These are phyloP conservation scores for Brachypteracias leptosomus DNA, from an alignment of 2,113 vertebrate genomes.

Conservation along the genomic window DNA sequence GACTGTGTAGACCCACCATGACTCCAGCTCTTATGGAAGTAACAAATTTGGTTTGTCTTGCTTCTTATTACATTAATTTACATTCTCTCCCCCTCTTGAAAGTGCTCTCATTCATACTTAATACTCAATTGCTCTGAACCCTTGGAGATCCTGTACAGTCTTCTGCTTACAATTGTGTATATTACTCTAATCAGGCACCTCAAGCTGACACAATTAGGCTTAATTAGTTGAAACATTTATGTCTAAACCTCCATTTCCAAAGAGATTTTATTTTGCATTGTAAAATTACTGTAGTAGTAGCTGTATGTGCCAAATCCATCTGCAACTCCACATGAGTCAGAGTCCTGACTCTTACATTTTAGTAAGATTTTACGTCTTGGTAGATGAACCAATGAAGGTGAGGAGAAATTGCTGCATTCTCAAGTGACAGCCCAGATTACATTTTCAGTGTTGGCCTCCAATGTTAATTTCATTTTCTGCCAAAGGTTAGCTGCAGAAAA, in stretches of 20 bases:
- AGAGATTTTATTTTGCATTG: constrained; percentile 35
- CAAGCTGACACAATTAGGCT: constrained; percentile 22
- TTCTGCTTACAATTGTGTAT: neutral
- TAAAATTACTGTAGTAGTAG: neutral
- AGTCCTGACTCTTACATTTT: neutral
- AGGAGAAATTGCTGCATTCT: neutral
- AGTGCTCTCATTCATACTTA: neutral
- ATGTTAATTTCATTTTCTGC: neutral
- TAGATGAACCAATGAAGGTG: neutral
- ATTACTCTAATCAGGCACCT: constrained; percentile 29
- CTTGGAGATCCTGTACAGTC: neutral
- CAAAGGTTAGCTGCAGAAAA: constrained; percentile 5
- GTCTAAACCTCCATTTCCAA: neutral
- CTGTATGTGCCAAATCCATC: neutral
- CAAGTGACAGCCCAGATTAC: neutral
- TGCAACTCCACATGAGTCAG: neutral
- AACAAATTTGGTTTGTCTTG: neutral
- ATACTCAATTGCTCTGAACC: neutral
- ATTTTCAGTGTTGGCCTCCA: neutral
- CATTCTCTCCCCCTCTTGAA: neutral
- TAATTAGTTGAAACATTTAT: constrained; percentile 53
- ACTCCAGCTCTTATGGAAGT: neutral
- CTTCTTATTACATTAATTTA: neutral
- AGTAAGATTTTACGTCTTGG: neutral
- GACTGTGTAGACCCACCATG: neutral